phyloP scores from a whole-genome alignment of 2,113 vertebrate genomes.

The Glareola pratincola region DNA sequence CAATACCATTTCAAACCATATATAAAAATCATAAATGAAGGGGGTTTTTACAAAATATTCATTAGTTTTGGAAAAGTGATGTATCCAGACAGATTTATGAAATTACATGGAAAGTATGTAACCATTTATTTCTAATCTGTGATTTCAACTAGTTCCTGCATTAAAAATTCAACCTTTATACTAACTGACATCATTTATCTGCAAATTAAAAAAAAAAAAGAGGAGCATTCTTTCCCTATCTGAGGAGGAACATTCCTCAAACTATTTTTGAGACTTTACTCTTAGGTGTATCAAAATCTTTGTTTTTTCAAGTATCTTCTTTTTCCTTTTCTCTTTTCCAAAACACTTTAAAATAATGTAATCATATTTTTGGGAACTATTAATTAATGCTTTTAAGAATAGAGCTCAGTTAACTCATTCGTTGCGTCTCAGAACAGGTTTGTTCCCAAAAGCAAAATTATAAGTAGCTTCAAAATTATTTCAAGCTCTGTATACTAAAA shows the following conservation, averaged over 20 bases:
- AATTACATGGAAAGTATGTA: background rate
- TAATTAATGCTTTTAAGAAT: background rate
- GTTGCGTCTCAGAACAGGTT: background rate
- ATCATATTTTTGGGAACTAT: background rate
- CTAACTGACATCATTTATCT: too few relatives aligned
- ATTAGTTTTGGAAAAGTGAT: background rate
- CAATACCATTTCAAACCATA: background rate
- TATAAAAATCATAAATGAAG: background rate
- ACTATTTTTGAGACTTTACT: background rate
- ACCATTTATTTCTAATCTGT: background rate
- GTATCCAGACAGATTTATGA: background rate
- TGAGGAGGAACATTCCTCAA: background rate
- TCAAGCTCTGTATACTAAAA: background rate
- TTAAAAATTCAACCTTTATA: background rate
- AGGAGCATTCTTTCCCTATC: background rate
- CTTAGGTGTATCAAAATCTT: background rate
- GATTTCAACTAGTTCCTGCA: background rate
- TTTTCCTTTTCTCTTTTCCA: background rate
- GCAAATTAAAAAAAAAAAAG: background rate
- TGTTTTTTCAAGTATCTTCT: background rate
- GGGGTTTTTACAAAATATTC: background rate
- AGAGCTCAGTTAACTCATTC: background rate
- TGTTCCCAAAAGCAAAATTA: background rate
- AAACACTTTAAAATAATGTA: conserved; percentile 32
- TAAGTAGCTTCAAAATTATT: background rate